Conservation (phyloP, 2,113 vertebrate genomes). For the Tetrao urogallus region DNA sequence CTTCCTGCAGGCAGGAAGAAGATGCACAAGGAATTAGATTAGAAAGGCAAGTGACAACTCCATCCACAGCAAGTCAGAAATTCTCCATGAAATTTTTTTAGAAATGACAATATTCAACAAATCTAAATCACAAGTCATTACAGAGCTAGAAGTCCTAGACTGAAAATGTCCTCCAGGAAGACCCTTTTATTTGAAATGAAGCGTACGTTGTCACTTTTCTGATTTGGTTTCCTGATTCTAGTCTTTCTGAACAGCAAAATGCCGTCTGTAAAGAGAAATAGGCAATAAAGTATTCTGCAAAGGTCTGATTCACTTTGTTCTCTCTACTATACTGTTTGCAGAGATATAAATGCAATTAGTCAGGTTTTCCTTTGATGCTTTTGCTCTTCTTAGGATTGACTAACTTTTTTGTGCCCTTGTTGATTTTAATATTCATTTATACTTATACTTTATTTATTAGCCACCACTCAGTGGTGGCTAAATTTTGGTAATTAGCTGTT, state of each 20-base stretch:
- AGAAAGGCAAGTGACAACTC: neutral
- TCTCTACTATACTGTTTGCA: neutral
- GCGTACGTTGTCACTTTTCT: accelerated
- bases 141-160: neutral
- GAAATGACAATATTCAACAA: neutral
- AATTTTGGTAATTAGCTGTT: neutral
- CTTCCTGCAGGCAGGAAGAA: neutral
- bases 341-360: neutral
- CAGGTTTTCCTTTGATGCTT: neutral
- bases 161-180: neutral
- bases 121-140: neutral
- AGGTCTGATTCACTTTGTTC: neutral
- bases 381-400: neutral
- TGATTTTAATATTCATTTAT: neutral
- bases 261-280: neutral
- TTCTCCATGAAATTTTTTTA: neutral
- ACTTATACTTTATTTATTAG: neutral
- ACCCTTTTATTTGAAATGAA: neutral
- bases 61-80: neutral
- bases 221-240: neutral
- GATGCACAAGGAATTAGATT: neutral
- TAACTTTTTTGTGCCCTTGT: neutral
- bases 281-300: neutral
- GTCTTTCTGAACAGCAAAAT: neutral
- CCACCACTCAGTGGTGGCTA: neutral